These are phyloP conservation scores for Dasyornis broadbenti DNA, from an alignment of 2,113 vertebrate genomes.

Conservation along the genomic window DNA sequence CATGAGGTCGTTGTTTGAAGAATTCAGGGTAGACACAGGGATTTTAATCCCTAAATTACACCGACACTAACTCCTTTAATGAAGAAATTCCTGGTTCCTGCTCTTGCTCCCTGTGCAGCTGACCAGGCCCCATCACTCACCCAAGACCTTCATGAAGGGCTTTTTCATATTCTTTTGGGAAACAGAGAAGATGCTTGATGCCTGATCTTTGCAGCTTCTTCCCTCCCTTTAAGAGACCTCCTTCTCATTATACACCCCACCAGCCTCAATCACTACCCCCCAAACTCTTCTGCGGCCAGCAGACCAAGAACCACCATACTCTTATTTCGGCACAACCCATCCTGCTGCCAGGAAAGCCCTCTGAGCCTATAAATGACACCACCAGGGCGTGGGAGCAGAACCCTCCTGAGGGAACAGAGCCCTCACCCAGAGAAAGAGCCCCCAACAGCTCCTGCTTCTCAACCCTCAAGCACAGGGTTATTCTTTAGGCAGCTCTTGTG, in stretches of 20 bases:
- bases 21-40: not conserved
- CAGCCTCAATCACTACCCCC: not conserved
- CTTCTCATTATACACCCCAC: fast-evolving
- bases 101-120: not conserved
- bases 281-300: not conserved
- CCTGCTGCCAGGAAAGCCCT: not conserved
- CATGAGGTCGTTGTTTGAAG: not conserved
- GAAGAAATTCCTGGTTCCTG: not conserved
- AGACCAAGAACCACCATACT: not conserved
- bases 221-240: not conserved
- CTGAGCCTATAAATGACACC: not conserved
- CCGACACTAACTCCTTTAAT: not conserved
- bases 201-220: not conserved
- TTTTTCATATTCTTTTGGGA: not conserved
- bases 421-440: not conserved
- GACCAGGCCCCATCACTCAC: not conserved
- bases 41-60: not conserved
- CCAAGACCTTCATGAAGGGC: not conserved
- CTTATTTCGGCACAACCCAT: fast-evolving
- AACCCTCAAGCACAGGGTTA: not conserved
- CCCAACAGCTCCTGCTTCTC: not conserved
- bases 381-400: not conserved
- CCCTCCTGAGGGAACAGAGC: not conserved
- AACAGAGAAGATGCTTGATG: not conserved
- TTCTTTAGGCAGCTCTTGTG: not conserved